phyloP scores from a whole-genome alignment of 2,797 vertebrate species.

The Tokudaia muenninki region DNA sequence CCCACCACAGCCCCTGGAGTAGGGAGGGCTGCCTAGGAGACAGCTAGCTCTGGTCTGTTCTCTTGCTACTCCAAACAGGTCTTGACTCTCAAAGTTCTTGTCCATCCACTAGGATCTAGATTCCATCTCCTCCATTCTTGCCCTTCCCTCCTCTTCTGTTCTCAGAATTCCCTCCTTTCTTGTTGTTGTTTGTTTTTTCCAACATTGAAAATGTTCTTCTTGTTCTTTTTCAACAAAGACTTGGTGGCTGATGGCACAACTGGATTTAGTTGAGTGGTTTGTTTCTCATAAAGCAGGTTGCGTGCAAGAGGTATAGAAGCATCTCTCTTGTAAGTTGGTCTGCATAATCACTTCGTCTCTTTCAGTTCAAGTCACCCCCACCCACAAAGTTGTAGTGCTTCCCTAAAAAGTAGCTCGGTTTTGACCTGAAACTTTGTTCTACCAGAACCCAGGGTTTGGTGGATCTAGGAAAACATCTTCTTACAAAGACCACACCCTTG shows the following conservation, averaged over 20 bases:
- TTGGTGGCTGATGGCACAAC: not conserved
- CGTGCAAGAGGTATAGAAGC: not conserved
- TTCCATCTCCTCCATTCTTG: too few species aligned
- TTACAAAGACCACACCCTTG: not conserved
- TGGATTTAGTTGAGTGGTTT: conserved; percentile 22
- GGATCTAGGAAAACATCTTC: not conserved
- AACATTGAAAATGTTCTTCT: not conserved
- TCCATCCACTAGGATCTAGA: too few species aligned
- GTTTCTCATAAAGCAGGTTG: not conserved
- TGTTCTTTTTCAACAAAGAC: not conserved
- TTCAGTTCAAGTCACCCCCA: not conserved
- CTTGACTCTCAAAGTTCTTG: not conserved
- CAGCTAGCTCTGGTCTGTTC: not conserved
- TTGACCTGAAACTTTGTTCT: too few species aligned
- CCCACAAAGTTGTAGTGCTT: not conserved
- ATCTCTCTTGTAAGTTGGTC: not conserved
- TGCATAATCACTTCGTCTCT: conserved; percentile 12
- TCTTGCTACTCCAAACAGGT: not conserved
- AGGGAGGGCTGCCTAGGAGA: not conserved
- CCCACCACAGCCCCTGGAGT: not conserved
- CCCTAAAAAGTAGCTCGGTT: not conserved
- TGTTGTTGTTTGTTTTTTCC: not conserved
- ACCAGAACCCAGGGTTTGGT: not conserved
- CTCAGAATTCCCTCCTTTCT: not conserved
- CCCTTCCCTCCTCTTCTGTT: not conserved